A percentile compares a stretch with the other conserved stretches of the same genome.
These are phyloP conservation scores for Theocolax elegans DNA, from an alignment of 1,140 invertebrate genomes.

Conservation along the genomic window DNA sequence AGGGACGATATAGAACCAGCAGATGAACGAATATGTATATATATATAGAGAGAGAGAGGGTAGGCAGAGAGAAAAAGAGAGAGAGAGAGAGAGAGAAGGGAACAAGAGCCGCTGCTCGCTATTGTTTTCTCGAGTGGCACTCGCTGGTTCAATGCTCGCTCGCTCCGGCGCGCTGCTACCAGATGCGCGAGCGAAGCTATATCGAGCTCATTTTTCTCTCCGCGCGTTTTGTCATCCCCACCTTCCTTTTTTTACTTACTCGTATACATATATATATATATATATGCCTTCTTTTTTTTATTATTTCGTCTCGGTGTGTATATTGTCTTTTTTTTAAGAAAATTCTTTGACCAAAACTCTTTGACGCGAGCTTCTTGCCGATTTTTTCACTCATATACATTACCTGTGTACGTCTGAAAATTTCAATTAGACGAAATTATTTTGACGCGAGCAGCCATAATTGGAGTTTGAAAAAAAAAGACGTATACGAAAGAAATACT, in stretches of 20 bases:
- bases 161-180: constrained; percentile 54
- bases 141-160: constrained; percentile 66
- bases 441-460: no score
- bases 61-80: constrained; percentile 20
- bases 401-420: no score
- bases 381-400: no score
- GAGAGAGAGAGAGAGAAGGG: constrained; percentile 41
- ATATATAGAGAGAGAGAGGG: constrained; percentile 27
- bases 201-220: constrained; percentile 8
- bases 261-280: background rate
- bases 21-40: constrained; percentile 28
- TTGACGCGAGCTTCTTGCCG: no score
- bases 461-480: no score
- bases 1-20: constrained; percentile 32
- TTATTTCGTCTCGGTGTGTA: no score
- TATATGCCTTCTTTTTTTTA: constrained; percentile 7
- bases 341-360: no score
- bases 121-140: constrained; percentile 68
- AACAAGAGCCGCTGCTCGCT: constrained; percentile 61
- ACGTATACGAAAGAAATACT: no score
- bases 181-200: constrained; percentile 57
- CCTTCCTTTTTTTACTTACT: constrained; percentile 31
- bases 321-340: no score
- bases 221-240: constrained; percentile 41
- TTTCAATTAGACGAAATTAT: no score